Percentiles rank a stretch among this genome's conserved stretches.
These are phyloP conservation scores for Dione vanillae DNA, from an alignment of 2,888 invertebrate species.

Conservation along the genomic window DNA sequence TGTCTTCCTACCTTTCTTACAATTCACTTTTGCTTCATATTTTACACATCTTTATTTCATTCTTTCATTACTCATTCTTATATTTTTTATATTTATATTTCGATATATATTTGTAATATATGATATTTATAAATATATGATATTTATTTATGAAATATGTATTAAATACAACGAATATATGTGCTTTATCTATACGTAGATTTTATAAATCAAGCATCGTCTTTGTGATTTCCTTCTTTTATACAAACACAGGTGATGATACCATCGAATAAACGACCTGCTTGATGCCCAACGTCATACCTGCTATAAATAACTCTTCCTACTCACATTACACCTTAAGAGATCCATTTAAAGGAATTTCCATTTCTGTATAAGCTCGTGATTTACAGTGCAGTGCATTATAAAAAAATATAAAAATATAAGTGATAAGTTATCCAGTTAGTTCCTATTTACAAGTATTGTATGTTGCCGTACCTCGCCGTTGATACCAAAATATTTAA, in stretches of 20 bases:
- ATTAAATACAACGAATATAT: too few species aligned
- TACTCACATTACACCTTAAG: neutral
- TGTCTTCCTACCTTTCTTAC: too few species aligned
- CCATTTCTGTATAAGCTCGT: neutral
- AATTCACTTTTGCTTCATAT: too few species aligned
- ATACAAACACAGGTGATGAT: neutral
- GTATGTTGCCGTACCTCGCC: too few species aligned
- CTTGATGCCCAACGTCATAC: neutral
- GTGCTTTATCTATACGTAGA: too few species aligned
- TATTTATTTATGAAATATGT: too few species aligned
- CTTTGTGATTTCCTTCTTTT: neutral
- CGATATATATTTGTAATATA: too few species aligned
- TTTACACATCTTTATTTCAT: too few species aligned
- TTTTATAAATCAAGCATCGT: neutral
- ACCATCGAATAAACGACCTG: neutral
- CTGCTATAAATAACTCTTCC: constrained; percentile 2
- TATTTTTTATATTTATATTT: too few species aligned
- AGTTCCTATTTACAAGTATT: neutral
- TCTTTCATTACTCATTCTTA: too few species aligned
- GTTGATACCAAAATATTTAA: too few species aligned
- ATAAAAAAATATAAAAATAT: neutral
- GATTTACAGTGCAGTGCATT: neutral
- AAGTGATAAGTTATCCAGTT: neutral
- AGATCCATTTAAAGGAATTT: neutral
- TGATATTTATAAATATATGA: too few species aligned